Conservation (phyloP, 2,797 vertebrate species). For the Oryzias sinensis region DNA sequence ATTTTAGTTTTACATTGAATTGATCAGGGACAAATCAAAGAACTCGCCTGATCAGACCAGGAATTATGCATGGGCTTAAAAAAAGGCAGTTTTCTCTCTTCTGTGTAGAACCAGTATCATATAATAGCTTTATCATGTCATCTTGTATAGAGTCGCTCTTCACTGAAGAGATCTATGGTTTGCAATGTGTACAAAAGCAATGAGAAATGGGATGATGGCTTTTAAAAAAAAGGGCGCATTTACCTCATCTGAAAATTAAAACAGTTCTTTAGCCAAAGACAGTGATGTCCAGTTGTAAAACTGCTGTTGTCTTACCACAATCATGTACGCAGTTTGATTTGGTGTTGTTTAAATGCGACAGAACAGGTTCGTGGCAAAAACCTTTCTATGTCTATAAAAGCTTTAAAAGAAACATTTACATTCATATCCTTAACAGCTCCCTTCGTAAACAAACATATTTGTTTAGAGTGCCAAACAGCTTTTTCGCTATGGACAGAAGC, state of each 20-base stretch:
- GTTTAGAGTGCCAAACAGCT: conserved; percentile 50
- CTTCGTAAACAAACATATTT: conserved; percentile 59
- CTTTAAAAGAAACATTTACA: conserved; percentile 72
- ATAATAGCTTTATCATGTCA: conserved; percentile 52
- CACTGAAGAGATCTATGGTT: conserved; percentile 70
- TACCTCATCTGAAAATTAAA: conserved; percentile 74
- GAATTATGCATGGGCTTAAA: conserved; percentile 38
- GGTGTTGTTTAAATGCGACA: conserved; percentile 72
- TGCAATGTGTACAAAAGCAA: conserved; percentile 72
- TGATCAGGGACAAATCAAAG: conserved; percentile 45
- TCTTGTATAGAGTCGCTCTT: conserved; percentile 70
- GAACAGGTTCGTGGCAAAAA: conserved; percentile 58
- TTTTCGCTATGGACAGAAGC: conserved; percentile 56
- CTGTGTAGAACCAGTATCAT: conserved; percentile 49
- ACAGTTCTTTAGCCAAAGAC: conserved; percentile 83
- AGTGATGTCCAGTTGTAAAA: conserved; percentile 72
- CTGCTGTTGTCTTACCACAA: conserved; percentile 62
- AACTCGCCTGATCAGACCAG: conserved; percentile 41
- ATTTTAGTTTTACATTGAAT: conserved; percentile 59
- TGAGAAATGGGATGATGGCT: conserved; percentile 62
- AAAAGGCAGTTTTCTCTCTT: conserved; percentile 52
- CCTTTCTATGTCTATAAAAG: conserved; percentile 56
- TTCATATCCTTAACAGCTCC: conserved; percentile 68
- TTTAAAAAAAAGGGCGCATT: conserved; percentile 58
- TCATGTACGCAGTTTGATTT: conserved; percentile 67